phyloP scores from a whole-genome alignment of 2,113 vertebrate genomes.

The Phrynosoma platyrhinos region DNA sequence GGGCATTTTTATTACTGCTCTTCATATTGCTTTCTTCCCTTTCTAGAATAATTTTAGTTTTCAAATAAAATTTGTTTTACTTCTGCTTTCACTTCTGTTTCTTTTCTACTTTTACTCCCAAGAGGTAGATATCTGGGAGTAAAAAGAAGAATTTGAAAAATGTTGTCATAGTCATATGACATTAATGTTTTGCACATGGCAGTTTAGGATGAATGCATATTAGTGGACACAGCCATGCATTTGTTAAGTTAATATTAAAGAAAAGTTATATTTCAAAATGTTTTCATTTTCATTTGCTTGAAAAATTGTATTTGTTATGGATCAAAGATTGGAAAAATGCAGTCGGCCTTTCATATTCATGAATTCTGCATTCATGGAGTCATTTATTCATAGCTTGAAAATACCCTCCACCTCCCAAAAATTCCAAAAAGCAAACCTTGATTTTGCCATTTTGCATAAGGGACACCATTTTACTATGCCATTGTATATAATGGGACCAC shows the following conservation, averaged over 20 bases:
- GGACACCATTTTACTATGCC: too few species aligned
- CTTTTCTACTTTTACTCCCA: slow-evolving; percentile 28
- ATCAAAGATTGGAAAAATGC: not conserved
- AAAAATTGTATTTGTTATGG: not conserved
- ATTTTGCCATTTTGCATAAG: too few species aligned
- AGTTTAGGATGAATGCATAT: not conserved
- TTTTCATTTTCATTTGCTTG: not conserved
- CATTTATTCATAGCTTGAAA: not conserved
- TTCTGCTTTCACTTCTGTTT: slow-evolving; percentile 33
- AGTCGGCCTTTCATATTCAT: too few species aligned
- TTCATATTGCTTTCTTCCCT: slow-evolving; percentile 29
- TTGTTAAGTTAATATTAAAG: slow-evolving; percentile 13
- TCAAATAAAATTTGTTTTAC: slow-evolving; percentile 29
- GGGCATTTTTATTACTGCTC: slow-evolving; percentile 2
- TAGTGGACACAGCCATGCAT: not conserved
- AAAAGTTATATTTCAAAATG: slow-evolving; percentile 1
- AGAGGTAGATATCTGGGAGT: slow-evolving; percentile 23
- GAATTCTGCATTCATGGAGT: too few species aligned
- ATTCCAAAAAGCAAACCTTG: too few species aligned
- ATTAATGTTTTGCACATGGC: slow-evolving; percentile 36
- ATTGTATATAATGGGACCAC: too few species aligned
- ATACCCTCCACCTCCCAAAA: not conserved
- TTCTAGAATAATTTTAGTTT: slow-evolving; percentile 21
- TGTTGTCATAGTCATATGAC: slow-evolving; percentile 16
- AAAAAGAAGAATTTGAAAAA: slow-evolving; percentile 29